These are phyloP conservation scores for Sebastes miniatus DNA, from an alignment of 2,797 vertebrate genomes.

Conservation along the genomic window DNA sequence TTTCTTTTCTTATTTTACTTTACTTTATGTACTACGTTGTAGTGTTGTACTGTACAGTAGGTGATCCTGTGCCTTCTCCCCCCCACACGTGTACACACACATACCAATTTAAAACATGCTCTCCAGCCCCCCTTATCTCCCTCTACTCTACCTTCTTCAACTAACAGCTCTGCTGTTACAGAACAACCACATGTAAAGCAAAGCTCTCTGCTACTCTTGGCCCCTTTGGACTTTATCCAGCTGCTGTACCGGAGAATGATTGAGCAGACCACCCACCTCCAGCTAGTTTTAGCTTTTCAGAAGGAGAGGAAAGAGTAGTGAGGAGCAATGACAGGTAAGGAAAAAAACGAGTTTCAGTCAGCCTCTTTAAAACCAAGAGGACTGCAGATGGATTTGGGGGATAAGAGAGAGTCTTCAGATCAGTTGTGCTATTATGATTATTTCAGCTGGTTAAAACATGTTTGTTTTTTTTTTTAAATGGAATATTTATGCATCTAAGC, in stretches of 20 bases:
- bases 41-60: background rate
- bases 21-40: background rate
- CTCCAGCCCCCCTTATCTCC: conserved; percentile 18
- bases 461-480: background rate
- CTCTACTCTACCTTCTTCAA: conserved; percentile 19
- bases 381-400: background rate
- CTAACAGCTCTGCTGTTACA: background rate
- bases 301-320: background rate
- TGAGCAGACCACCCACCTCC: conserved; percentile 39
- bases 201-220: conserved; percentile 11
- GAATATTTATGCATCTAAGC: background rate
- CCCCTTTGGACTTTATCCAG: conserved; percentile 37
- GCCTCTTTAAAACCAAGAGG: background rate
- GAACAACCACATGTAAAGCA: background rate
- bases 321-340: background rate
- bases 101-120: conserved; percentile 8
- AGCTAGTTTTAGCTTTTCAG: conserved; percentile 14
- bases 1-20: background rate
- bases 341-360: background rate
- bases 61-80: conserved; percentile 14
- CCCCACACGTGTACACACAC: conserved; percentile 21
- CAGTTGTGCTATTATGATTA: background rate
- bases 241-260: conserved; percentile 6
- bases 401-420: background rate
- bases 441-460: background rate